phyloP scores from a whole-genome alignment of 2,113 vertebrate species.

The Pseudorectes ferrugineus region DNA sequence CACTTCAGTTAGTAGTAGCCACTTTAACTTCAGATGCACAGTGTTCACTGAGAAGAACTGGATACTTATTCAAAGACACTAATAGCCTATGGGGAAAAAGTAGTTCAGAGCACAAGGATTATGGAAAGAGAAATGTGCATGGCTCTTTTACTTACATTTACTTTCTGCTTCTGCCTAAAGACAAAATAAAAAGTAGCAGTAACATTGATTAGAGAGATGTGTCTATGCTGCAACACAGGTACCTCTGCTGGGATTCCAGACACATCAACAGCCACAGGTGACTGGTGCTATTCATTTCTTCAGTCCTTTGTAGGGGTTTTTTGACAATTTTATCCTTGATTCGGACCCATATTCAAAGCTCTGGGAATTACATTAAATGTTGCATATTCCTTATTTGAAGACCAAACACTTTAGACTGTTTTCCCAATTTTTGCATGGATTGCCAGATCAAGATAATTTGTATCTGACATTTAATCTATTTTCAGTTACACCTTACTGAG shows the following conservation, averaged over 20 bases:
- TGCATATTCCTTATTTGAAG: neutral
- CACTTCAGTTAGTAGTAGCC: slow-evolving; percentile 34
- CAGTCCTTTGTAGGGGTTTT: neutral
- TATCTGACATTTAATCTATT: neutral
- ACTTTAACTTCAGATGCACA: slow-evolving; percentile 22
- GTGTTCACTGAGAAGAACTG: slow-evolving; percentile 58
- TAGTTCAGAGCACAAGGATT: slow-evolving; percentile 1
- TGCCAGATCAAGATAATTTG: neutral
- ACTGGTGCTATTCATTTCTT: neutral
- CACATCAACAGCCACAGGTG: neutral
- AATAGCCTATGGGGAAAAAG: slow-evolving; percentile 42
- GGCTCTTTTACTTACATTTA: neutral
- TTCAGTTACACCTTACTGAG: neutral
- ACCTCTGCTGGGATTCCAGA: neutral
- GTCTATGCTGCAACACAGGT: neutral
- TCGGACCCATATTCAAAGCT: neutral
- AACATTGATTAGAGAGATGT: neutral
- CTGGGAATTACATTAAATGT: neutral
- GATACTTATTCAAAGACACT: slow-evolving; percentile 42
- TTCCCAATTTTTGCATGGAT: neutral
- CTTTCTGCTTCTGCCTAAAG: neutral
- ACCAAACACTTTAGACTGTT: neutral
- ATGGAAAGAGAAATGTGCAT: neutral
- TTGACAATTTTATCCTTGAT: neutral
- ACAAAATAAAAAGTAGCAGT: neutral